These are phyloP conservation scores for Embiotoca jacksoni DNA, from an alignment of 2,113 vertebrate genomes.

Conservation along the genomic window DNA sequence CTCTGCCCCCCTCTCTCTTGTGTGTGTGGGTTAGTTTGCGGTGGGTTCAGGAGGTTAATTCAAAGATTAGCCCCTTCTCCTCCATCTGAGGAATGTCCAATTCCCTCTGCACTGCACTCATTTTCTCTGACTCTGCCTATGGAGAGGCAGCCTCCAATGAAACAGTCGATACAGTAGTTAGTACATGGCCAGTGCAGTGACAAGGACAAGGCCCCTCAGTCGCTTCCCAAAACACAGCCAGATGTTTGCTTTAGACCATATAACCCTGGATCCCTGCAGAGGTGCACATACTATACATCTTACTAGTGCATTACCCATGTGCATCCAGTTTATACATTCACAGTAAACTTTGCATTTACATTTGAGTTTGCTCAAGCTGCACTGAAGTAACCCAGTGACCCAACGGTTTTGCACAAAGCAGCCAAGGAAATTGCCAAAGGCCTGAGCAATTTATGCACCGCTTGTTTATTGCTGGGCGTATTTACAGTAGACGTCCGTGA, in stretches of 20 bases:
- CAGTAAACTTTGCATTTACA: conserved; percentile 17
- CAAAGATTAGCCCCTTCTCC: no score
- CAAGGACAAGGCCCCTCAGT: background rate
- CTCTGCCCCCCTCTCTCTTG: no score
- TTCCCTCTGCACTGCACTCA: background rate
- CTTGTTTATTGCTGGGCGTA: conserved; percentile 33
- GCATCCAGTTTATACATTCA: background rate
- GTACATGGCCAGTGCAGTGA: background rate
- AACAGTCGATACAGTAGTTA: background rate
- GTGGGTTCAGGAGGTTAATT: no score
- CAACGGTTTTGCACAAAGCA: conserved; percentile 14
- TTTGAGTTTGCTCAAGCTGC: background rate
- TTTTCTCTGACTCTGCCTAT: background rate
- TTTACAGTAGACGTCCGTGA: conserved; percentile 37
- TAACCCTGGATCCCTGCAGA: background rate
- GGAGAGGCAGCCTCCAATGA: background rate
- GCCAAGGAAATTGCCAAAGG: conserved; percentile 13
- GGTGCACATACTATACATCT: background rate
- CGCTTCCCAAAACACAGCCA: background rate
- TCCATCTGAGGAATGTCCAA: background rate
- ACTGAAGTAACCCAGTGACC: conserved; percentile 17
- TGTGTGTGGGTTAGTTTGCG: no score
- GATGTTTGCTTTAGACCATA: conserved; percentile 1
- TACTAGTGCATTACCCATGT: background rate
- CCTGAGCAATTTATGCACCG: conserved; percentile 29